Base-by-base conservation (phyloP, 2,888 invertebrate species). In the Hypolimnas misippus region DNA sequence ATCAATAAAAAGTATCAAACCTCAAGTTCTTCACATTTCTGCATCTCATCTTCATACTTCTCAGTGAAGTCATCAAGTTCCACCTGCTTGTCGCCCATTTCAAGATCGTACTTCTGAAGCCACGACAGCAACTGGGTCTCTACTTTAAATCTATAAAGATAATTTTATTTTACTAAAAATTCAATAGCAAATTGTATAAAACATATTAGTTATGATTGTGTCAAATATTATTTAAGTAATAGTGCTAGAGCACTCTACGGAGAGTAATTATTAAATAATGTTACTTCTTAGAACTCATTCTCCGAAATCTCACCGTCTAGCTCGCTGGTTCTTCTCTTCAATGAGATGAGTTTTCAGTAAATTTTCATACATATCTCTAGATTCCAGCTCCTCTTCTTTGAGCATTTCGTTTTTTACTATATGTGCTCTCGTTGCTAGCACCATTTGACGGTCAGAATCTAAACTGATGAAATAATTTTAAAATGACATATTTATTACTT, bases 91-190 rank as follows among this genome's bases (percentile, higher is more conserved):
- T 93, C 93, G 0, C 89, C 90, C 84, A 94, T 93, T 74, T 94
- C 94, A 6, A 81, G 62, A 68, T 94, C 94, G 67, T 93, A 94
- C 71, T 93, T 94, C 61, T 92, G 86, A 6, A 94, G 77, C 93
- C 94, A 93, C 38, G 91, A 93, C 1, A 91, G 70, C 57, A 94
- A 73, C 73, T 94, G 93, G 0, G 93, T 92, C 71, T 94, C 94
- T 31, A 93, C 89, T 81, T 94, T 94, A 59, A 88, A 89, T 70
- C 93, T 92, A 14, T n/a, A 3, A 21, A 31, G 10, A 17, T 6
- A 8, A 33, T 8, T 6, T 10, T 1, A 7, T 33, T 7, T 6
- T 7, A 33, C 10, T 4, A 31, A 31, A 31, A 31, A n/a, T n/a
- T n/a, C n/a, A n/a, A n/a, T n/a, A n/a, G n/a, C n/a, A n/a, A n/a